A percentile compares a stretch with the other conserved stretches of the same genome.
These are phyloP conservation scores for Passer domesticus DNA, from an alignment of 2,113 vertebrate genomes.

Conservation along the genomic window DNA sequence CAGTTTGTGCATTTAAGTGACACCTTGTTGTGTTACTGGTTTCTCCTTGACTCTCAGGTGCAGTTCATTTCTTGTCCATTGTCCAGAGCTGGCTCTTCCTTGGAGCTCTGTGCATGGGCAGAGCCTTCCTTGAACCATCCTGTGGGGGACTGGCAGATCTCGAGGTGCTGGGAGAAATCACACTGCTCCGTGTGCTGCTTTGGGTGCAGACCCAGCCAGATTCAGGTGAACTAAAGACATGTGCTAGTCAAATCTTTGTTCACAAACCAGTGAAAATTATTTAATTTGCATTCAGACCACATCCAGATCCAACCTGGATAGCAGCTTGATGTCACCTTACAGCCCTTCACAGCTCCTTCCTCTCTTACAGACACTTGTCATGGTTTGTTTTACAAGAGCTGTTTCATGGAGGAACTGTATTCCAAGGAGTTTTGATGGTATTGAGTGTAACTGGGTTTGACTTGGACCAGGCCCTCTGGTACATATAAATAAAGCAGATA, in stretches of 20 bases:
- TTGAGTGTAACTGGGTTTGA: background rate
- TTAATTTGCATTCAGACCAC: background rate
- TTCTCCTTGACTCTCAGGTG: background rate
- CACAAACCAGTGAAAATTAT: background rate
- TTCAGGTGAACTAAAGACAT: background rate
- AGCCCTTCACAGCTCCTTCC: background rate
- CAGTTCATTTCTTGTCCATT: background rate
- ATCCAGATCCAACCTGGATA: background rate
- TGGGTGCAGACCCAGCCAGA: background rate
- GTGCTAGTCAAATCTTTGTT: background rate
- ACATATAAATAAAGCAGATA: background rate
- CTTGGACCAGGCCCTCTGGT: background rate
- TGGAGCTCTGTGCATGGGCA: accelerated
- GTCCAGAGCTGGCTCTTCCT: background rate
- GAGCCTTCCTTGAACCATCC: background rate
- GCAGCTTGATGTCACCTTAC: background rate
- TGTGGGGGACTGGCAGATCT: background rate
- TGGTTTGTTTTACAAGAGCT: background rate
- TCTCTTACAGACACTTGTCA: background rate
- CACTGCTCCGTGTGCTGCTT: background rate
- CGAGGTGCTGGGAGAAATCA: background rate
- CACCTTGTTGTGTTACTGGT: background rate
- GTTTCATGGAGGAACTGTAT: background rate
- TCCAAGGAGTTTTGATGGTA: background rate
- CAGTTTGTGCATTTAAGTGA: background rate